Base-by-base conservation (phyloP, 2,888 invertebrate genomes). In the Erebia epiphron region DNA sequence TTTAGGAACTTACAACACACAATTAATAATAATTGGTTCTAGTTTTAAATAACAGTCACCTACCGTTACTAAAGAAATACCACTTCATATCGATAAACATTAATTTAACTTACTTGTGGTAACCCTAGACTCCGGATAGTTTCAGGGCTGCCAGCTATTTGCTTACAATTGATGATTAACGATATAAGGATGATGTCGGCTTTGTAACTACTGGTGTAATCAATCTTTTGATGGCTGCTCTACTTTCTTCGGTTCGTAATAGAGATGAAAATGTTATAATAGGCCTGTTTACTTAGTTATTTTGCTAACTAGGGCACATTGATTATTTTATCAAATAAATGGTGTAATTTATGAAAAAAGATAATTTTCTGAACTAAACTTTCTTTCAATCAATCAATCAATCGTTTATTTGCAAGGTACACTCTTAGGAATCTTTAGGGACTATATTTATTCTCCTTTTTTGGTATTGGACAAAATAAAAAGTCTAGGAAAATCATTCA, bases 151-250 rank as follows among this genome's bases (percentile, higher is more conserved):
- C 49, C 61, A 49, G 63, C 46, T 43, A 52, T 67, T 61, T 67
- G 67, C 61, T 50, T 52, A 67, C 66, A 66, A 69, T 69, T 56
- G 69, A 64, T 69, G 57, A 61, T 67, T 62, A 62, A 60, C 64
- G 49, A 68, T 65, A 66, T 66, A 52, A 54, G 68, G 67, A 60
- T 69, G 67, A 68, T 60, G 61, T 52, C 26, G 67, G 61, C 60
- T 67, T 58, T 46, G 46, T 52, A 61, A 67, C 60, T 67, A 35
- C 35, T 35, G 7, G 35, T 35, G 52, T 61, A 67, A 60, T 67
- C 60, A 52, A 67, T 35, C 60, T 61, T 60, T 61, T 61, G 60
- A 60, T 16, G 52, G 41, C 14, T 16, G 67, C 26, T 49, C 67
- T 35, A 61, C 60, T 67, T 61, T 49, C 46, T 21, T 43, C 61